Base-by-base conservation (phyloP, 2,797 vertebrate species). In the Poeciliopsis gracilis region DNA sequence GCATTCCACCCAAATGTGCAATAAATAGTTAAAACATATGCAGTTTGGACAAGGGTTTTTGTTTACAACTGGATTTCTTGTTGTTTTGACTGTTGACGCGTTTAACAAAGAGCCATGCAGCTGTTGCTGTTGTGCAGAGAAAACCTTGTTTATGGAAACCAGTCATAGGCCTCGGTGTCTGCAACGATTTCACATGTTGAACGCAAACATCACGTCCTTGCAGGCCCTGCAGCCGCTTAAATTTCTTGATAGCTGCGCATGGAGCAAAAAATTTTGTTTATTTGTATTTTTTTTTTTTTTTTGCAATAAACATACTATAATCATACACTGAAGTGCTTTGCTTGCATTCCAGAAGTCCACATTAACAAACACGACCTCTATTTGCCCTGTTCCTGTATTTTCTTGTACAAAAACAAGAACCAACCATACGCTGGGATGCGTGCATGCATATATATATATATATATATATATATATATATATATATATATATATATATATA, bases 181-280 rank as follows among this genome's bases (percentile, higher is more conserved):
- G 66, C 55, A 66, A 38, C 4, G 38, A 18, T 57, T 81, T 72
- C 66, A 77, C 75, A 57, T 36, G 61, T 72, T 78, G 49, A 70
- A 49, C 59, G 67, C 53, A 69, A 77, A 82, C 9, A 55, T 51
- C 74, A 78, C 57, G 67, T 80, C 28, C 36, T 67, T 67, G 18
- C 18, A 41, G 36, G 20, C 36, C 36, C 10, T n/a, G 30, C 61
- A 63, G 30, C 8, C 18, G 66, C 66, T 43, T 69, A 25, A n/a
- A n/a, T 69, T 15, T 69, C 11, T 43, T 12, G 5, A 7, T 69
- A 2, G 12, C 23, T 25, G 49, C 49, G 12, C 38, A 79, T 49
- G 81, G 74, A 78, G 63, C 79, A 83, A 36, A 46, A 4, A 49
- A 20, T 49, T 7, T 49, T 49, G 18, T 49, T 49, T 49, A 23